Conservation (phyloP, 2,113 vertebrate genomes). For the Chrysochloris asiatica region DNA sequence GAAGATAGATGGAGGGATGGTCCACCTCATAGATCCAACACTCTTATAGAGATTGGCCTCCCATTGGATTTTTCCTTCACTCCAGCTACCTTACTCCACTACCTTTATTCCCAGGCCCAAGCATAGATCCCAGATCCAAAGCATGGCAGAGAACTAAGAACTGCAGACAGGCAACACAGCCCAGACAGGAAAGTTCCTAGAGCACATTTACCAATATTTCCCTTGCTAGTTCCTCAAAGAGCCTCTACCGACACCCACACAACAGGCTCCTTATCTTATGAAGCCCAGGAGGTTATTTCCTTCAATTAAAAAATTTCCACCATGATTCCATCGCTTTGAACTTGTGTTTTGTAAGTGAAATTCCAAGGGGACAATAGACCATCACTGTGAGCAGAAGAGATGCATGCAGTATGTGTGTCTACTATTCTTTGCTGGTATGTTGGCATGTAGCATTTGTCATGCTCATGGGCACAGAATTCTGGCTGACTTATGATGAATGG, state of each 20-base stretch:
- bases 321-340: not conserved
- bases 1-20: not conserved
- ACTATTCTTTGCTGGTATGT: not conserved
- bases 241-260: not conserved
- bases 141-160: not conserved
- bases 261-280: not conserved
- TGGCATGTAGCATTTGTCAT: accelerated
- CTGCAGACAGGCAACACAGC: not conserved
- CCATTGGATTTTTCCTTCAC: not conserved
- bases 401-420: not conserved
- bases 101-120: not conserved
- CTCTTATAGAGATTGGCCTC: not conserved
- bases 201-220: not conserved
- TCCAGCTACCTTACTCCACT: not conserved
- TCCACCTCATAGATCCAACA: not conserved
- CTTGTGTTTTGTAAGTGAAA: not conserved
- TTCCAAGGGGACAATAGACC: not conserved
- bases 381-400: not conserved
- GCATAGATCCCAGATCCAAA: not conserved
- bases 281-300: not conserved
- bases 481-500: not conserved
- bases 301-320: not conserved
- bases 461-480: not conserved
- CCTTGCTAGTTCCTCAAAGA: not conserved
- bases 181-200: not conserved